Conservation (phyloP, 2,888 invertebrate species). For the Drosophila emarginata region DNA sequence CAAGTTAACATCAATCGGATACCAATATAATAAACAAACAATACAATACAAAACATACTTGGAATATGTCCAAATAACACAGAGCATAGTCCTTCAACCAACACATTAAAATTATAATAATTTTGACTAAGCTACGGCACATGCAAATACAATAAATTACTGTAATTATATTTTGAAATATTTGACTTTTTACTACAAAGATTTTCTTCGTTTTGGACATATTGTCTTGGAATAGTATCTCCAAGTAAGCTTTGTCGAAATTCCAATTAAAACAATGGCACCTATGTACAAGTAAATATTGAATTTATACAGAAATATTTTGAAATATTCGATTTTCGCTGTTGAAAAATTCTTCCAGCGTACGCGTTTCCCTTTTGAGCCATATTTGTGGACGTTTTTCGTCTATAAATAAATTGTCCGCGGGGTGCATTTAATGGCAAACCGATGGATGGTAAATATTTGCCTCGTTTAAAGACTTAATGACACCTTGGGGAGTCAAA, state of each 20-base stretch:
- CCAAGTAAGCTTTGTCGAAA: too few relatives aligned
- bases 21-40: neutral
- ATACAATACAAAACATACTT: neutral
- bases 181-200: too few relatives aligned
- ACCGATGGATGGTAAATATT: constrained; percentile 57
- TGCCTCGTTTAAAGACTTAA: constrained; percentile 54
- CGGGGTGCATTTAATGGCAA: constrained; percentile 54
- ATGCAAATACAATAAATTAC: too few relatives aligned
- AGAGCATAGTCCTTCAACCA: neutral
- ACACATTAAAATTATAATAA: neutral
- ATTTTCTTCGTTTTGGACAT: too few relatives aligned
- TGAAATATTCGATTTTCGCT: too few relatives aligned
- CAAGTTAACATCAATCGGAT: neutral
- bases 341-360: too few relatives aligned
- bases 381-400: neutral
- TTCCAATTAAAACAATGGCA: too few relatives aligned
- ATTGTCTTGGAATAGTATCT: too few relatives aligned
- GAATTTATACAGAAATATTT: too few relatives aligned
- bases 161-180: too few relatives aligned
- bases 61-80: neutral
- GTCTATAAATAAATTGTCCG: constrained; percentile 28
- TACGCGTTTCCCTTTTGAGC: neutral
- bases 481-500: constrained; percentile 48
- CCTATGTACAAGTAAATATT: too few relatives aligned
- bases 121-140: too few relatives aligned